Base-by-base conservation (phyloP, 2,888 invertebrate species). In the Scaptomyza tumidula region DNA sequence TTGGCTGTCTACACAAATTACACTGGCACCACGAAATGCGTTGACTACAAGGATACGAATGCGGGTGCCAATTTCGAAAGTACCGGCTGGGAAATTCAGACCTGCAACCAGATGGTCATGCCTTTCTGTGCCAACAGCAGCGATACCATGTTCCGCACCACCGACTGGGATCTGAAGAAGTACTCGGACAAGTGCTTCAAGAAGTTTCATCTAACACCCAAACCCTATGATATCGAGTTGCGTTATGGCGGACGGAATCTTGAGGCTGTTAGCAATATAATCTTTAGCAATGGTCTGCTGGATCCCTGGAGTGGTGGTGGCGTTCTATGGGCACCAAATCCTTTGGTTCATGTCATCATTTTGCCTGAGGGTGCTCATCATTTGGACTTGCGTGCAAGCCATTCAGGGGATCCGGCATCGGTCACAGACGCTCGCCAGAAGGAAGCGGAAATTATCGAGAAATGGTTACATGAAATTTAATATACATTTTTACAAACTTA, bases 101-200 rank as follows among this genome's bases (percentile, higher is more conserved):
- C 96, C 0, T 99, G 99, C 90, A 98, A 98, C 27, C 99, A 99
- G 92, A 98, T 99, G 96, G 96, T 98, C 66, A 98, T 98, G 97
- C 99, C 99, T 0, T 95, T 96, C 93, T 99, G 99, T 91, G 93
- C 95, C 9, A 94, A 95, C 75, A 96, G 96, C 43, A 92, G 93
- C 1, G 93, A 94, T 10, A 97, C 97, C 88, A 98, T 99, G 96
- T 98, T 98, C 90, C 96, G 96, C 87, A 94, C 94, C 1, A 71
- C 88, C 0, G 89, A 93, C 0, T 99, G 98, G 98, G 94, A 97
- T 92, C 93, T 95, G 56, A 93, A 94, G 1, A 81, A 92, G 24
- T 96, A 93, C 88, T 92, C 95, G 0, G 94, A 94, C 0, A 92
- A 93, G 0, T 99, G 99, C 91, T 93, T 93, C 69, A 93, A 94